Evolutionary conservation across 2,113 vertebrate species (phyloP), one percentile per base, ranked within the genome.

Genomic region (Corvus moneduloides): DNA sequence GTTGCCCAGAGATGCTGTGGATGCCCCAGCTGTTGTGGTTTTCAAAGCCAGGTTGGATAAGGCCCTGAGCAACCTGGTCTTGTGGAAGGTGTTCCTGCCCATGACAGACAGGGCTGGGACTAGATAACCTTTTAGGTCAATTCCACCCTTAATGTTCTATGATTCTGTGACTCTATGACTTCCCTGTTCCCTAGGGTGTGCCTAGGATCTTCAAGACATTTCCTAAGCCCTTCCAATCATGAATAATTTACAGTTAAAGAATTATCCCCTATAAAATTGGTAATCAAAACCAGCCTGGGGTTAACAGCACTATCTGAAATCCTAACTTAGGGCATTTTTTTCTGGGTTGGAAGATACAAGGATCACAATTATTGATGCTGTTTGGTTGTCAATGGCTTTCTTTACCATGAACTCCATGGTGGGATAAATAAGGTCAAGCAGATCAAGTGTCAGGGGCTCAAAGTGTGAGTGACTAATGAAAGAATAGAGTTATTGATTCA

Each of bases 381-480:
- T 93, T 96, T 7, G 5, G 81, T 68, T 67, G 63, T 79, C 39
- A 2, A 30, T 95, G 86, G 72, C 21, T 97, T 90, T 87, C 62
- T 83, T 95, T 61, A 35, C 56, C 54, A 61, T 43, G 37, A 39
- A 48, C 75, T 86, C 62, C 78, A 81, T n/a, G 78, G 55, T 87
- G n/a, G 79, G 51, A 72, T 94, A 96, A 94, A 95, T 86, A 81
- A 95, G 80, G 88, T 77, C 79, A 95, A 77, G 55, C 35, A 88
- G 75, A 85, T 43, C 59, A 86, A 87, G 63, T 59, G 66, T 80
- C 67, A 79, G 28, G 18, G 86, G 44, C 52, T 72, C 73, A 87
- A 94, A 84, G 94, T 55, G 80, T 73, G 77, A 96, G 61, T 90
- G 80, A 96, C 83, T 97, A 96, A 97, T 89, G 85, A 89, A 96